A percentile compares a stretch with the other conserved stretches of the same genome.
phyloP scores from a whole-genome alignment of 2,113 vertebrate genomes.

The Chloebia gouldiae region DNA sequence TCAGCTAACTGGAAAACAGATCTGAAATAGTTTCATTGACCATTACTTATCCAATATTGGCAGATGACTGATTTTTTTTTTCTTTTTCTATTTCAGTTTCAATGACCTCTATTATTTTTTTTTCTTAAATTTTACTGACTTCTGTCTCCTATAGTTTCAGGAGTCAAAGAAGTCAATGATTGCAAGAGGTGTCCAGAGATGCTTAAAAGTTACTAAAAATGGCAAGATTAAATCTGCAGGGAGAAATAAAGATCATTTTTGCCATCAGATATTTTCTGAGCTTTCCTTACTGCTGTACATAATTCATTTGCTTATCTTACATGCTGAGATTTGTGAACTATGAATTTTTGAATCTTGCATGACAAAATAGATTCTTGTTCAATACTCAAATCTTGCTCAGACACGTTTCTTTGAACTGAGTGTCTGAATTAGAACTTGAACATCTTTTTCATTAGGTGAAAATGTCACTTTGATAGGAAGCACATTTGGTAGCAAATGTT shows the following conservation, averaged over 20 bases:
- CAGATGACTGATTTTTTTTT: background rate
- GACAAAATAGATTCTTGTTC: background rate
- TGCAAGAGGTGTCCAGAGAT: background rate
- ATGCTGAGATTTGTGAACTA: background rate
- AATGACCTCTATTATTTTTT: background rate
- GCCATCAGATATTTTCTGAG: background rate
- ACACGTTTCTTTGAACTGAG: background rate
- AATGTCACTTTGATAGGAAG: background rate
- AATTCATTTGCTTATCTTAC: background rate
- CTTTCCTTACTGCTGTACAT: background rate
- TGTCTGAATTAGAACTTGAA: background rate
- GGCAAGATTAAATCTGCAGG: background rate
- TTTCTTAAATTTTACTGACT: background rate
- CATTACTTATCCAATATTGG: background rate
- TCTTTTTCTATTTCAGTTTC: background rate
- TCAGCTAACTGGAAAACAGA: background rate
- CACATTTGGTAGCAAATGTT: background rate
- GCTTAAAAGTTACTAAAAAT: background rate
- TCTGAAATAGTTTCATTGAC: conserved; percentile 7
- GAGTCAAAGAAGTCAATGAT: background rate
- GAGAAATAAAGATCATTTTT: background rate
- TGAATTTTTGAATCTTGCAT: background rate
- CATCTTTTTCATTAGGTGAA: conserved; percentile 15
- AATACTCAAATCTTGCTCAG: background rate
- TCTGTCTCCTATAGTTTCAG: background rate